phyloP scores from a whole-genome alignment of 2,888 invertebrate genomes.

The Drosophila cyrtoloma region DNA sequence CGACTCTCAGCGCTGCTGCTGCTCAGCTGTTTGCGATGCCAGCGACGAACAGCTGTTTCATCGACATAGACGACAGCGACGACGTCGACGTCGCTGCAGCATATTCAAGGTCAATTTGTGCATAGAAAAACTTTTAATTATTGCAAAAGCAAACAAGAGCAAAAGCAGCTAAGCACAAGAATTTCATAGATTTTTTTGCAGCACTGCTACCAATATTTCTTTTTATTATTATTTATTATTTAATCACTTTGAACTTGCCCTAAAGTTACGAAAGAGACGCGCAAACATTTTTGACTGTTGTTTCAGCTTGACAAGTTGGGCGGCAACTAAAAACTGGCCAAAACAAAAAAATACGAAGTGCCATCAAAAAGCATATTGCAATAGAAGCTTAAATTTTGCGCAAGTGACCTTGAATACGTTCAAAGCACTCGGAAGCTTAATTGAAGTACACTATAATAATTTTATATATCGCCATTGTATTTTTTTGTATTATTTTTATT shows the following conservation, averaged over 20 bases:
- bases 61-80: conserved; percentile 13
- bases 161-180: conserved; percentile 29
- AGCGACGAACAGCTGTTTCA: conserved; percentile 47
- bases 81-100: conserved; percentile 19
- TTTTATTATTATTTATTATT: neutral
- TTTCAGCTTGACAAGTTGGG: conserved; percentile 53
- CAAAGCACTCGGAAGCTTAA: conserved; percentile 62
- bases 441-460: conserved; percentile 11
- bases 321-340: conserved; percentile 66
- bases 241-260: conserved; percentile 70
- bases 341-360: conserved; percentile 46
- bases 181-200: neutral
- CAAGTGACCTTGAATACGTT: conserved; percentile 60
- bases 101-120: conserved; percentile 50
- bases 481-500: neutral
- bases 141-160: conserved; percentile 19
- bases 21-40: conserved; percentile 35
- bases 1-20: conserved; percentile 20
- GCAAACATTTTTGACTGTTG: conserved; percentile 69
- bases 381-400: conserved; percentile 48
- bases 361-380: conserved; percentile 27
- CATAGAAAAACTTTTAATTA: conserved; percentile 18
- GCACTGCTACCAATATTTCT: neutral
- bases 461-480: neutral
- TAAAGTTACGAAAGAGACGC: conserved; percentile 78